These are phyloP conservation scores for Campopleginae sp. DNA, from an alignment of 2,888 invertebrate genomes.

Conservation along the genomic window DNA sequence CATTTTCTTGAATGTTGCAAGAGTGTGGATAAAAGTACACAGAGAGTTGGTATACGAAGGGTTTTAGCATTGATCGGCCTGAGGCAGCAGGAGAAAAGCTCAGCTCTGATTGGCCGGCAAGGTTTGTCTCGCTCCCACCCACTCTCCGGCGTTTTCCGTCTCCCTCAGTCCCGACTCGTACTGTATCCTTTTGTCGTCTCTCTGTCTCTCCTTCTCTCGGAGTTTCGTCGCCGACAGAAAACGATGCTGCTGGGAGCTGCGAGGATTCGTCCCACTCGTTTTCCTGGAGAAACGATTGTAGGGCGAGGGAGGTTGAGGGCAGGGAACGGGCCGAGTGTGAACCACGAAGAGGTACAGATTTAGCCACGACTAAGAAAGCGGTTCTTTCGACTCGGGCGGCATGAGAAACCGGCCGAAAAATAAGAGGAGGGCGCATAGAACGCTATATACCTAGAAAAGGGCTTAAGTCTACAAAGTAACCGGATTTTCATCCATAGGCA, in stretches of 20 bases:
- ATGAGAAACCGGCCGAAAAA: conserved; percentile 62
- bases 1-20: conserved; percentile 42
- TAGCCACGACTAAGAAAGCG: conserved; percentile 55
- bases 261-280: conserved; percentile 46
- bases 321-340: conserved; percentile 43
- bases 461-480: conserved; percentile 33
- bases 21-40: conserved; percentile 60
- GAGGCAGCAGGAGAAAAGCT: conserved; percentile 77
- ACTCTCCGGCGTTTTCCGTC: conserved; percentile 40
- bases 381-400: conserved; percentile 53
- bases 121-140: conserved; percentile 50
- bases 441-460: conserved; percentile 7
- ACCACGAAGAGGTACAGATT: conserved; percentile 33
- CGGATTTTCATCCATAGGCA: conserved; percentile 37
- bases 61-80: conserved; percentile 82
- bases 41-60: conserved; percentile 80
- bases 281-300: conserved; percentile 28
- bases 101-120: conserved; percentile 79
- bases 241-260: conserved; percentile 44
- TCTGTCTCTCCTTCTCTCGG: conserved; percentile 54
- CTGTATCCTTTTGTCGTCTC: conserved; percentile 74
- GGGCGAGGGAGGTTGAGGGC: conserved; percentile 47
- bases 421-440: conserved; percentile 45
- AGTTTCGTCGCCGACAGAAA: conserved; percentile 62
- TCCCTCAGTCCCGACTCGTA: conserved; percentile 39